Evolutionary conservation across 2,797 vertebrate genomes (phyloP).

Genomic region (Leontopithecus rosalia): DNA sequence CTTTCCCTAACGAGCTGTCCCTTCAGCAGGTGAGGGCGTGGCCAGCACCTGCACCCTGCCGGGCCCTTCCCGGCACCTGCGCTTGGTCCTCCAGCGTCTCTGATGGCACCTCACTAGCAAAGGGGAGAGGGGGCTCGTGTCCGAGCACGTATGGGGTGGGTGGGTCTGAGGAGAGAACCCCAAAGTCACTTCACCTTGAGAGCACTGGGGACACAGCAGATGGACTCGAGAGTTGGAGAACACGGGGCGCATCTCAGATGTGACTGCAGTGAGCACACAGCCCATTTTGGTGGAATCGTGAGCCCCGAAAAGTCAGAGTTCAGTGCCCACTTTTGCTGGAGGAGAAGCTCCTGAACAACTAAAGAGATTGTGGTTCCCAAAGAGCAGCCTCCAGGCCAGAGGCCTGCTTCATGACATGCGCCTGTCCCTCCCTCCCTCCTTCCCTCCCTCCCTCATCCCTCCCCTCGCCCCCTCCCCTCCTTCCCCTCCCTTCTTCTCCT

Average conservation of each 20-base stretch:
- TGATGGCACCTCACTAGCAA: neutral
- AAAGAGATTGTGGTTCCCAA: neutral
- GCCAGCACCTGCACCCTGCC: neutral
- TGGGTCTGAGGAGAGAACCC: neutral
- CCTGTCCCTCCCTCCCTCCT: too few species aligned
- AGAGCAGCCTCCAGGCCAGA: neutral
- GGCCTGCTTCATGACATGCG: neutral
- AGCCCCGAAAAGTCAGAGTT: neutral
- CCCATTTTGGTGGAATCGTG: neutral
- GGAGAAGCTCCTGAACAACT: neutral
- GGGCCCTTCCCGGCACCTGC: neutral
- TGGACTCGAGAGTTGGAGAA: neutral
- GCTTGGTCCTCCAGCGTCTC: neutral
- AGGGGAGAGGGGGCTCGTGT: neutral
- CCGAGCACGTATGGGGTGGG: neutral
- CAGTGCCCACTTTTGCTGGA: neutral
- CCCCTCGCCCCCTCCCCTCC: neutral
- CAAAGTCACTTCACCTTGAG: neutral
- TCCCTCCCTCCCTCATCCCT: too few species aligned
- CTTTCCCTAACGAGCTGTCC: conserved; percentile 95
- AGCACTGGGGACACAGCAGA: neutral
- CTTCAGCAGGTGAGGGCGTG: conserved; percentile 92
- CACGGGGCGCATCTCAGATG: neutral
- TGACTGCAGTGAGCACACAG: neutral
- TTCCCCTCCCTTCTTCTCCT: neutral